Conservation (phyloP, 2,113 vertebrate genomes). For the Antechinus flavipes region DNA sequence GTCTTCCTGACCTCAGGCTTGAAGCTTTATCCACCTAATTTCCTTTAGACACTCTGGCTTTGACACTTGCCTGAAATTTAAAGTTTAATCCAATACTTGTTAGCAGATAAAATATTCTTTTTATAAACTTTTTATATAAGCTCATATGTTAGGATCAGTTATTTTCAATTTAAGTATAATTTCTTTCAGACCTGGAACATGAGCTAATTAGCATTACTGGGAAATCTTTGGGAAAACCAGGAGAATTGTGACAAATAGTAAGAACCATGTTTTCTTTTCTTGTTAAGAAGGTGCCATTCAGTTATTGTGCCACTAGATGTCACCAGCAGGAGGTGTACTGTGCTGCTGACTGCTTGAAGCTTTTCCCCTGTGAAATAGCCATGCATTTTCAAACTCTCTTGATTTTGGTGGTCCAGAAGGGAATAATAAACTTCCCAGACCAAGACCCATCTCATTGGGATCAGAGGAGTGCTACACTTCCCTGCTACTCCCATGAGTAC, state of each 20-base stretch:
- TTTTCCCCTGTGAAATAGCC: too few species aligned
- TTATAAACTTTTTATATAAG: neutral
- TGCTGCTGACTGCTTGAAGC: rapidly evolving
- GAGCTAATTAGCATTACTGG: neutral
- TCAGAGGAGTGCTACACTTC: neutral
- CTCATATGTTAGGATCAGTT: neutral
- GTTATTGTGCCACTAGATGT: constrained; percentile 80
- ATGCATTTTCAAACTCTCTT: neutral
- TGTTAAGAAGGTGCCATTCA: constrained; percentile 54
- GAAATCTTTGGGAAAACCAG: neutral
- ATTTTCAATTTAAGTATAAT: constrained; percentile 14
- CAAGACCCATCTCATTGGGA: neutral
- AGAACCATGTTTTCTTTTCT: constrained; percentile 23
- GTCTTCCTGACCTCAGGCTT: neutral
- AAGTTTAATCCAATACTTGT: neutral
- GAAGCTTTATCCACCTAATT: neutral
- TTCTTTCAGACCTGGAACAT: neutral
- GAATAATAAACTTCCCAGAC: neutral
- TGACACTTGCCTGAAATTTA: constrained; percentile 1
- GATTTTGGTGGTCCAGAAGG: neutral
- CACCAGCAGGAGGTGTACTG: constrained; percentile 69
- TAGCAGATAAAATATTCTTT: neutral
- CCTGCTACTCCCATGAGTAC: neutral
- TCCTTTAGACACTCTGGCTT: neutral
- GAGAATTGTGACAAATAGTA: neutral